Percentiles rank a stretch among this genome's conserved stretches.
These are phyloP conservation scores for Leptinotarsa undecemlineata DNA, from an alignment of 1,140 invertebrate genomes.

Conservation along the genomic window DNA sequence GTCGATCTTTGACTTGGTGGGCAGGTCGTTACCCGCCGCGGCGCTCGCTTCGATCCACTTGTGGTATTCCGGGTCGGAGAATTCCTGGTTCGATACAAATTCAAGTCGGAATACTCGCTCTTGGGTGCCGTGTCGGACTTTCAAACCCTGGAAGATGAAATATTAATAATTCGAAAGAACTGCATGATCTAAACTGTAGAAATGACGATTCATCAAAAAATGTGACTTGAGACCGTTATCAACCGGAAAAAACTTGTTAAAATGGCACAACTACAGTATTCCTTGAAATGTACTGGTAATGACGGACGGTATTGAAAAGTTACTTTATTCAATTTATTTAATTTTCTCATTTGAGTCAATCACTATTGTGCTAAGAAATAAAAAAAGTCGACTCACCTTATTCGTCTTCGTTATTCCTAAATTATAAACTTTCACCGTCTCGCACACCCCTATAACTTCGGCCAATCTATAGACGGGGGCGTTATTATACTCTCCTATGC, in stretches of 20 bases:
- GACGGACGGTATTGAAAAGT: too few species aligned
- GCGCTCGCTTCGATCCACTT: conserved; percentile 90
- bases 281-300: too few species aligned
- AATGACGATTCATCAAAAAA: too few species aligned
- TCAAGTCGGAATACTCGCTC: conserved; percentile 93
- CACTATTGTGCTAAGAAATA: not conserved
- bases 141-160: conserved; percentile 58
- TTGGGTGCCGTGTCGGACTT: conserved; percentile 80
- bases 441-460: conserved; percentile 92
- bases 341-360: too few species aligned
- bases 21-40: conserved; percentile 75
- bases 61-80: conserved; percentile 81
- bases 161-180: not conserved
- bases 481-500: conserved; percentile 88
- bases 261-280: too few species aligned
- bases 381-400: conserved; percentile 62
- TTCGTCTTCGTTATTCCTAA: conserved; percentile 91
- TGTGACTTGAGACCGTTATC: too few species aligned
- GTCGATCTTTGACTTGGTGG: conserved; percentile 82
- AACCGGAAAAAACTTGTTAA: too few species aligned
- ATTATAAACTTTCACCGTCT: conserved; percentile 93
- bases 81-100: conserved; percentile 96
- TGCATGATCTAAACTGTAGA: not conserved
- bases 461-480: conserved; percentile 91
- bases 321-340: too few species aligned